phyloP scores from a whole-genome alignment of 1,140 invertebrate species.

The Telenomus remus region DNA sequence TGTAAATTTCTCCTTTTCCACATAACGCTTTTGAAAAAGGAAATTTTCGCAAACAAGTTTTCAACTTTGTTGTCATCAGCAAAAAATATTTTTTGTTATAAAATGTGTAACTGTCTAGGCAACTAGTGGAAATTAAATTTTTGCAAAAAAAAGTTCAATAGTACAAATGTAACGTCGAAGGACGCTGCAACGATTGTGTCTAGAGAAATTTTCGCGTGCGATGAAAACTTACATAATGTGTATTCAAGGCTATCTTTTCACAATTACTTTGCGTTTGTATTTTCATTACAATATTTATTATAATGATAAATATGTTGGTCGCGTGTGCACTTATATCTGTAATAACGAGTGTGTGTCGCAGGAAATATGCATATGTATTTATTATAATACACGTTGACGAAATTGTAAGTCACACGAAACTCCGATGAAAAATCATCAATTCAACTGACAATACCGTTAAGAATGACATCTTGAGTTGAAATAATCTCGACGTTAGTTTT shows the following conservation, averaged over 20 bases:
- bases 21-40: too few species aligned
- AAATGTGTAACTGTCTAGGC: not conserved
- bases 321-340: constrained; percentile 49
- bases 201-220: constrained; percentile 61
- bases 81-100: not conserved
- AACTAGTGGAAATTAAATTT: not conserved
- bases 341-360: constrained; percentile 41
- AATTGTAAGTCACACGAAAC: constrained; percentile 36
- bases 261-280: constrained; percentile 58
- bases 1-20: constrained; percentile 15
- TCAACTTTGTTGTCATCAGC: too few species aligned
- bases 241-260: constrained; percentile 58
- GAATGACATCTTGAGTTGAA: not conserved
- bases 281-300: constrained; percentile 60
- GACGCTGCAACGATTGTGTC: constrained; percentile 54
- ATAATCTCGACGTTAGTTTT: too few species aligned
- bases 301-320: constrained; percentile 57
- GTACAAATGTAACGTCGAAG: constrained; percentile 44
- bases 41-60: constrained; percentile 26
- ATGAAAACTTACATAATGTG: constrained; percentile 59
- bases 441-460: constrained; percentile 4
- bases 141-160: constrained; percentile 8
- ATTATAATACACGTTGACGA: constrained; percentile 39
- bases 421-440: constrained; percentile 15
- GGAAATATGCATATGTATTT: constrained; percentile 51